These are phyloP conservation scores for Aphodius granarius DNA, from an alignment of 2,888 invertebrate genomes.

Conservation along the genomic window DNA sequence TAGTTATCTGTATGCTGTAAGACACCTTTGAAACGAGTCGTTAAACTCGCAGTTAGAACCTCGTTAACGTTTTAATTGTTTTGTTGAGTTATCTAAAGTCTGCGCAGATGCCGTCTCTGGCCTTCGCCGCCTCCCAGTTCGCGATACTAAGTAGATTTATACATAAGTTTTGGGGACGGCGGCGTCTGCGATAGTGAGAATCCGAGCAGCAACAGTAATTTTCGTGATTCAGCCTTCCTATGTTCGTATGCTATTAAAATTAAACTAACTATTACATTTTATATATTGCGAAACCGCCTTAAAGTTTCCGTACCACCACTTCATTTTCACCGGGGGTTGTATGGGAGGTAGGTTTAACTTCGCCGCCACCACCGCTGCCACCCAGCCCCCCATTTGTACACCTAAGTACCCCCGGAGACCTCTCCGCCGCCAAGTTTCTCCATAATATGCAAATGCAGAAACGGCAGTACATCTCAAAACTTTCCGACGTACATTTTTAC, in stretches of 20 bases:
- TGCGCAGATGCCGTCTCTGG: conserved; percentile 35
- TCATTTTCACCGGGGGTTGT: neutral
- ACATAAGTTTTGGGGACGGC: conserved; percentile 21
- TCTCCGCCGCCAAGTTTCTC: conserved; percentile 44
- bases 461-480: conserved; percentile 49
- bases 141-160: conserved; percentile 27
- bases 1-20: conserved; percentile 33
- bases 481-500: conserved; percentile 48
- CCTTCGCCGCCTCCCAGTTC: conserved; percentile 4
- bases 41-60: conserved; percentile 50
- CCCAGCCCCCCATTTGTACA: neutral
- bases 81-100: conserved; percentile 48
- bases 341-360: no score
- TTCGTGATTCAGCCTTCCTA: conserved; percentile 36
- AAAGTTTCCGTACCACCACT: conserved; percentile 24
- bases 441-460: conserved; percentile 52
- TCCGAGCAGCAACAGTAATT: conserved; percentile 37
- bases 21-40: conserved; percentile 48
- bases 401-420: conserved; percentile 18
- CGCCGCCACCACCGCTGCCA: neutral
- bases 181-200: conserved; percentile 37
- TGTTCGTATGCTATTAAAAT: conserved; percentile 35
- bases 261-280: conserved; percentile 35
- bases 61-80: conserved; percentile 52
- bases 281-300: conserved; percentile 32